Conservation (phyloP, 1,140 invertebrate genomes). For the Eulimnadia texana region DNA sequence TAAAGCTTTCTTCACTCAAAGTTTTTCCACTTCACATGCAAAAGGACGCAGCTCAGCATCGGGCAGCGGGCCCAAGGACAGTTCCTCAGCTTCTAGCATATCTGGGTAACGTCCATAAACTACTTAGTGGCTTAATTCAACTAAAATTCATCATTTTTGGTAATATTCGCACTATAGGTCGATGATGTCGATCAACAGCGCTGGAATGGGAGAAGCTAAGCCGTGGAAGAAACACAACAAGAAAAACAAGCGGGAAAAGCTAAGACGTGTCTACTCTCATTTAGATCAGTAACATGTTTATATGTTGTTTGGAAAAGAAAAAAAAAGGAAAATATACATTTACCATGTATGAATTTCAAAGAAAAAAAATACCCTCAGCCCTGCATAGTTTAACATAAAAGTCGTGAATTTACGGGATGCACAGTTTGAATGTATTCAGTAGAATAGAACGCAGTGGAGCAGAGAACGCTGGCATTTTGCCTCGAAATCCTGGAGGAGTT, state of each 20-base stretch:
- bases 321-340: background rate
- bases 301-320: background rate
- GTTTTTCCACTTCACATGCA: slow-evolving; percentile 15
- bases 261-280: slow-evolving; percentile 61
- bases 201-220: slow-evolving; percentile 33
- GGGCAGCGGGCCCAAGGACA: background rate
- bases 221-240: slow-evolving; percentile 72
- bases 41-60: slow-evolving; percentile 16
- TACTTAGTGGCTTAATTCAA: background rate
- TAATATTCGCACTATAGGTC: background rate
- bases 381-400: background rate
- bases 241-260: slow-evolving; percentile 71
- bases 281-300: slow-evolving; percentile 38
- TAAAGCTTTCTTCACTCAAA: slow-evolving; percentile 5
- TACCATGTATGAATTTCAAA: no score
- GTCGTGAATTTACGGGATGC: background rate
- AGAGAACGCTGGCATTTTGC: slow-evolving; percentile 69
- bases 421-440: slow-evolving; percentile 38
- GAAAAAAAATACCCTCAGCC: no score
- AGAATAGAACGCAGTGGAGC: slow-evolving; percentile 87
- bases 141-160: background rate
- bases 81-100: background rate
- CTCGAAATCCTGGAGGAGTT: slow-evolving; percentile 91
- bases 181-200: background rate
- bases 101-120: background rate